Base-by-base conservation (phyloP, 1,140 invertebrate genomes). In the Periplaneta americana region DNA sequence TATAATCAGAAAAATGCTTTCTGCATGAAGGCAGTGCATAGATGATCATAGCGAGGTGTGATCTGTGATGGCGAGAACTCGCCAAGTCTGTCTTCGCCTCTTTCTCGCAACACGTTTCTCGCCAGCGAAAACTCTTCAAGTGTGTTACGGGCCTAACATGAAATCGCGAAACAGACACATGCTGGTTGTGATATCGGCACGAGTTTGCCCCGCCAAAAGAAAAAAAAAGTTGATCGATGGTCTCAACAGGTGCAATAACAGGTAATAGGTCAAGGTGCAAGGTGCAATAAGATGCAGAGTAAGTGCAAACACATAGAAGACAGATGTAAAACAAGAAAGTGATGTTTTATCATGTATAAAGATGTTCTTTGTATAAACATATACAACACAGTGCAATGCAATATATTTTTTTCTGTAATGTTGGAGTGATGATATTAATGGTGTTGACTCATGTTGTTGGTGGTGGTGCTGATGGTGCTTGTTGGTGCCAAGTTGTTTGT, bases 391-490 rank as follows among this genome's bases (percentile, higher is more conserved):
- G 48, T 66, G 48, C 48, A 66, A 18, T 48, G 39, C 39, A 4
- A 48, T 48, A 66, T 66, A 66, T 66, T 9, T 66, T 28, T 28
- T n/a, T n/a, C n/a, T 66, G 48, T 66, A n/a, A 66, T 66, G 48
- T 66, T 66, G 48, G 48, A 66, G 28, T 66, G 22, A 28, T 37
- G 36, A 37, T 8, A 37, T 37, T 9, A 9, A 37, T 37, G 75
- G 18, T 37, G 35, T 81, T 80, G 48, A 66, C 28, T 66, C 22
- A 66, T 66, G 48, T 77, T 39, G 39, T 22, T 78, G 75, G 74
- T 81, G 80, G 18, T 77, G 75, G 34, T 39, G 75, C 34, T 57
- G 75, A 75, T 48, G 81, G 28, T 74, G 80, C 36, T 77, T 76
- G 79, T 48, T 80, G 80, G 57, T 74, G 57, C 31, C 34, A 36